These are phyloP conservation scores for Laterallus jamaicensis DNA, from an alignment of 2,113 vertebrate genomes.

Conservation along the genomic window DNA sequence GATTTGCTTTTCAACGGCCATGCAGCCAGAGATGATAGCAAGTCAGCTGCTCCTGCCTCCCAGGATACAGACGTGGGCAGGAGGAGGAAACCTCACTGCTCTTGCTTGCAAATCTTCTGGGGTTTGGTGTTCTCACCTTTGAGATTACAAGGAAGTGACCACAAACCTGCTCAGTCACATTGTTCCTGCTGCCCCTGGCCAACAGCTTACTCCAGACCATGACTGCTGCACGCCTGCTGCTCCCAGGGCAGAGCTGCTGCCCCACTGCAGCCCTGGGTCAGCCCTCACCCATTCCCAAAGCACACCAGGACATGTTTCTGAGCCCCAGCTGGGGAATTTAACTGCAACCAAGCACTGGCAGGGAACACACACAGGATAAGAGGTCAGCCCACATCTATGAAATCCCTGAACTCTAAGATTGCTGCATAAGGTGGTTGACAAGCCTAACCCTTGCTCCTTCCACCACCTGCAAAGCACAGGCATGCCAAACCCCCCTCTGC, in stretches of 20 bases:
- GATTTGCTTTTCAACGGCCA: background rate
- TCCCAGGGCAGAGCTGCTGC: background rate
- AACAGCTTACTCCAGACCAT: background rate
- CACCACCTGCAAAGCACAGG: background rate
- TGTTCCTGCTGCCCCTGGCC: background rate
- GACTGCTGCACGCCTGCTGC: background rate
- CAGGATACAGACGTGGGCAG: fast-evolving
- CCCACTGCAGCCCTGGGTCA: background rate
- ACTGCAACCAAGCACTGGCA: background rate
- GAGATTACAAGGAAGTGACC: background rate
- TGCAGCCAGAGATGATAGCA: background rate
- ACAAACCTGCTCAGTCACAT: constrained; percentile 36
- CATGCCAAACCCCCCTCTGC: background rate
- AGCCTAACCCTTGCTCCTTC: background rate
- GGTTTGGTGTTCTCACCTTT: background rate
- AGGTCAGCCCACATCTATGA: fast-evolving
- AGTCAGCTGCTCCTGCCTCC: background rate
- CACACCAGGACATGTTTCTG: fast-evolving
- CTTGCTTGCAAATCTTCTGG: background rate
- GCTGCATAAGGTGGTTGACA: fast-evolving
- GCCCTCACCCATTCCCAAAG: background rate
- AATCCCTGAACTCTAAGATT: background rate
- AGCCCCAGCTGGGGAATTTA: background rate
- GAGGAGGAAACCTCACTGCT: background rate
- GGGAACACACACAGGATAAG: fast-evolving